Percentiles rank a stretch among this genome's conserved stretches.
Evolutionary conservation across 2,888 invertebrate genomes (phyloP).

Genomic region (Torymus tubicola): DNA sequence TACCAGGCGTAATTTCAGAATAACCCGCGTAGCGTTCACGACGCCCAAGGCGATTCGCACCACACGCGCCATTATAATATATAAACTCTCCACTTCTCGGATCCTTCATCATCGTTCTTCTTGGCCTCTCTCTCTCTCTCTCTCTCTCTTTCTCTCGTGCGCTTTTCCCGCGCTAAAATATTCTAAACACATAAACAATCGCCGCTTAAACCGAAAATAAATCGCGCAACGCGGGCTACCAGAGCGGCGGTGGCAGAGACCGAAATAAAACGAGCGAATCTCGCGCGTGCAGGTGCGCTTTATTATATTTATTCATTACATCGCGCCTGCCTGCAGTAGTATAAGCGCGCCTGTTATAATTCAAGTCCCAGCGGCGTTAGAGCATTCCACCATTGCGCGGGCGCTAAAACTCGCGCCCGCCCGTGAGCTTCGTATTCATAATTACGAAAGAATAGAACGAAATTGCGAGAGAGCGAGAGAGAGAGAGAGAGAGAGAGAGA

Average conservation of each 20-base stretch:
- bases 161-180: constrained; percentile 20
- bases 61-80: no score
- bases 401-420: constrained; percentile 3
- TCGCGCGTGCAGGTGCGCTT: constrained; percentile 57
- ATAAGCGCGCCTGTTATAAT: constrained; percentile 38
- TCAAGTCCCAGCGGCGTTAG: constrained; percentile 12
- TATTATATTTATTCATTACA: constrained; percentile 60
- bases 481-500: constrained; percentile 54
- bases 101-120: constrained; percentile 3
- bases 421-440: constrained; percentile 38
- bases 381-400: neutral
- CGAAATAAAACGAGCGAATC: constrained; percentile 36
- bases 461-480: constrained; percentile 53
- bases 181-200: constrained; percentile 53
- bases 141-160: no score
- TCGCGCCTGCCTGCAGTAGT: constrained; percentile 13
- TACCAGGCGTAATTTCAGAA: no score
- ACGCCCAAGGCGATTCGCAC: no score
- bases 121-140: no score
- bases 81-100: neutral
- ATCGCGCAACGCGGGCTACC: constrained; percentile 29
- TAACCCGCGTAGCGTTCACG: no score
- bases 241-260: neutral
- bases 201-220: constrained; percentile 53
- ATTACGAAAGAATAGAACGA: constrained; percentile 58